Percentiles rank a stretch among this genome's conserved stretches.
Evolutionary conservation across 2,797 vertebrate genomes (phyloP).

Genomic region (Phoeniculus purpureus): DNA sequence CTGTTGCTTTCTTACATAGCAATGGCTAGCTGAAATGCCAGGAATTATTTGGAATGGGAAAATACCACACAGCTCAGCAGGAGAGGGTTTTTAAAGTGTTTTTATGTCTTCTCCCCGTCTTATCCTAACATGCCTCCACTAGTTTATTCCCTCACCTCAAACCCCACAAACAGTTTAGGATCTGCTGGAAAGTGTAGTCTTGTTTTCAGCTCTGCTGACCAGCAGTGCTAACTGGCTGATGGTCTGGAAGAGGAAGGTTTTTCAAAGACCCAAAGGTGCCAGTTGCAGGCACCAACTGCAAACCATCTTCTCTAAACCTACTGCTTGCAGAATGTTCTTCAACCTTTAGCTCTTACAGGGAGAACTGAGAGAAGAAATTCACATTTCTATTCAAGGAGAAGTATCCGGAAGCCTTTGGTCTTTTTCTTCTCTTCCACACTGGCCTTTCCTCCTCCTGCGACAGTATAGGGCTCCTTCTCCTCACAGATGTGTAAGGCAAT

Average conservation of each 20-base stretch:
- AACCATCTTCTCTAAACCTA: neutral
- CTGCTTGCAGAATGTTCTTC: neutral
- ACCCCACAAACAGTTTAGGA: neutral
- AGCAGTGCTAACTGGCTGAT: neutral
- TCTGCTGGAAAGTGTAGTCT: neutral
- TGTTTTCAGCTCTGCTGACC: neutral
- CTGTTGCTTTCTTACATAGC: neutral
- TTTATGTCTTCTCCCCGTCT: neutral
- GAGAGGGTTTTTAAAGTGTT: neutral
- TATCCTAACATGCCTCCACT: neutral
- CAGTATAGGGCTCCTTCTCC: neutral
- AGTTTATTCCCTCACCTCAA: neutral
- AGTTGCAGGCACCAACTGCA: neutral
- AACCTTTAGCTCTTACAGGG: neutral
- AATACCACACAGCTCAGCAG: constrained; percentile 7
- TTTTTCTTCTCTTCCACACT: neutral
- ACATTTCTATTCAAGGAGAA: neutral
- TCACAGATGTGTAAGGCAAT: neutral
- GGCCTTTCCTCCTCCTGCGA: neutral
- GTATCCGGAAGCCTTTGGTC: neutral
- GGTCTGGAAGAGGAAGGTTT: neutral
- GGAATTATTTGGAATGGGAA: neutral
- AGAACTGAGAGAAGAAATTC: neutral
- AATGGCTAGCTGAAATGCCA: constrained; percentile 34
- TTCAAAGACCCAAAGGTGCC: neutral